Evolutionary conservation across 2,888 invertebrate species (phyloP), one percentile per base, ranked within the genome.

Genomic region (Leptopterna dolabrata): DNA sequence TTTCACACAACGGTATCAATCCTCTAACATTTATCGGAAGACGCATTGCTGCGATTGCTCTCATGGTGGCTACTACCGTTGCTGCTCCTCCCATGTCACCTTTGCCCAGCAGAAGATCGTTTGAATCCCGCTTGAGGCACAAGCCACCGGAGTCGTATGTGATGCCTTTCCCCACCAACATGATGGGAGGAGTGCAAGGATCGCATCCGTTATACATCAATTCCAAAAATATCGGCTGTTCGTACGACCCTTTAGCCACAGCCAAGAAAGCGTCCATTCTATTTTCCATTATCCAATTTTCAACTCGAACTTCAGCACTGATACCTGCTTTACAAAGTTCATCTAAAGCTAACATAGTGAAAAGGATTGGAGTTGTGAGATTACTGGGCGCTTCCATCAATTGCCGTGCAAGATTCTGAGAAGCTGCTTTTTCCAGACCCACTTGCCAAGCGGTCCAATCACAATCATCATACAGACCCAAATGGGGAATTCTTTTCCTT

Each of bases 41-140:
- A 88, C 94, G 93, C 0, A 96, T 93, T 24, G 94, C 92, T 1
- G 96, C 95, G 0, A 95, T 94, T 0, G 96, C 95, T 86, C 96
- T 96, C 90, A 97, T 93, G 90, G 96, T 96, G 4, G 97, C 92
- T 51, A 96, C 94, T 86, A 89, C 94, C 93, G 82, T 95, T 93
- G 97, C 97, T 0, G 96, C 97, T 0, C 97, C 97, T 0, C 96
- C 96, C 96, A 97, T 96, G 90, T 97, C 97, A 0, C 95, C 96
- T 88, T 95, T 93, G 96, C 96, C 96, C 89, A 93, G 92, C 88
- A 93, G 93, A 92, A 96, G 94, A 55, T 94, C 93, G 11, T 93
- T 91, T 11, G 93, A 91, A 0, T 94, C 92, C 0, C 94, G 92
- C 91, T 96, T 96, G 87, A 96, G 91, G 88, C 95, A 95, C 86